A percentile compares a stretch with the other conserved stretches of the same genome.
These are phyloP conservation scores for Conus ventricosus DNA, from an alignment of 1,140 invertebrate genomes.

Conservation along the genomic window DNA sequence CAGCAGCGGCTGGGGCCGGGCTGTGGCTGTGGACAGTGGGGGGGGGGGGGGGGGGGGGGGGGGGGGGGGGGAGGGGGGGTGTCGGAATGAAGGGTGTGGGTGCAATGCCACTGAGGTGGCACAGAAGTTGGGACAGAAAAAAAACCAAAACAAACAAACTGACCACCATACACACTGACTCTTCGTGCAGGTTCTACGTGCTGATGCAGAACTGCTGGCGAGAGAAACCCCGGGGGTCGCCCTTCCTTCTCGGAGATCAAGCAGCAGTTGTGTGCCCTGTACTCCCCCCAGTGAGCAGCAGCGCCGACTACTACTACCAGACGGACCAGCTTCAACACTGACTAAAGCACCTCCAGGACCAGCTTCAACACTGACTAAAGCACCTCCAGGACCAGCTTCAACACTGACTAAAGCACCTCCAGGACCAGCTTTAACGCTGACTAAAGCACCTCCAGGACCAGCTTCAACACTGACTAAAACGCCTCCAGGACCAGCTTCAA, in stretches of 20 bases:
- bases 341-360: neutral
- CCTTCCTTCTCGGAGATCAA: constrained; percentile 2
- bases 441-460: too few relatives aligned
- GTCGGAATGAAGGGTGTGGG: too few relatives aligned
- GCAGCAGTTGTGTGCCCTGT: neutral
- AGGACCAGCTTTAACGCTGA: too few relatives aligned
- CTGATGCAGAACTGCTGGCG: constrained; percentile 26
- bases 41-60: too few relatives aligned
- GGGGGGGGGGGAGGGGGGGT: too few relatives aligned
- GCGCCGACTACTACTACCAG: neutral
- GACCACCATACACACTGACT: too few relatives aligned
- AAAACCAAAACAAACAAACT: too few relatives aligned
- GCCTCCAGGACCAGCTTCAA: too few relatives aligned
- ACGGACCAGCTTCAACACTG: neutral
- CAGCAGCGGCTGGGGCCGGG: too few relatives aligned
- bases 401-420: neutral
- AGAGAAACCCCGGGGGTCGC: neutral
- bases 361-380: neutral
- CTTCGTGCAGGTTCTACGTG: neutral
- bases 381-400: neutral
- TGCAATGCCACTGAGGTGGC: too few relatives aligned
- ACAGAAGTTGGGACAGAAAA: too few relatives aligned
- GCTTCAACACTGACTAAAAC: neutral
- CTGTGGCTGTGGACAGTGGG: too few relatives aligned
- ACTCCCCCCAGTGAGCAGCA: neutral